These are phyloP conservation scores for Alloplasta piceator DNA, from an alignment of 2,888 invertebrate species.

Conservation along the genomic window DNA sequence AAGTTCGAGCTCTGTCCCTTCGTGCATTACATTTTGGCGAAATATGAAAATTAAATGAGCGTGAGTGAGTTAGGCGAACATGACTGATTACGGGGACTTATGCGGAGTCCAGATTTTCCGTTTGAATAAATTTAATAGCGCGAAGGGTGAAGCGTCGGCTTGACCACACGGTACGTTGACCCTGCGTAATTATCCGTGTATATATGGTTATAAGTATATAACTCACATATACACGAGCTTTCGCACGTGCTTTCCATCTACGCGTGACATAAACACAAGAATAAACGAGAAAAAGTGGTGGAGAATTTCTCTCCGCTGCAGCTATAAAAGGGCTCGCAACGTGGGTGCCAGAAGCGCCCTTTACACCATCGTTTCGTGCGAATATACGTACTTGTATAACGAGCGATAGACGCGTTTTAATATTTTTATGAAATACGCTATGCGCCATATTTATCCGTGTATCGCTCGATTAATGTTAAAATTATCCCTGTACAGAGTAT, in stretches of 20 bases:
- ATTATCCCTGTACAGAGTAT: too few relatives aligned
- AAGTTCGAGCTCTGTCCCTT: too few relatives aligned
- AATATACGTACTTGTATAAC: slow-evolving; percentile 17
- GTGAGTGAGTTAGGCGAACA: slow-evolving; percentile 34
- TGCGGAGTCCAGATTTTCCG: slow-evolving; percentile 58
- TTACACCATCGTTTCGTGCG: slow-evolving; percentile 41
- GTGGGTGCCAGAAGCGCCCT: slow-evolving; percentile 53
- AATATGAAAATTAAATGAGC: slow-evolving; percentile 2
- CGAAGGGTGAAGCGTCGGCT: slow-evolving; percentile 54
- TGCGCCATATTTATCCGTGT: too few relatives aligned
- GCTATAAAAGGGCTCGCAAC: slow-evolving; percentile 64
- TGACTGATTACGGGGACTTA: slow-evolving; percentile 27
- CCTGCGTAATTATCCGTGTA: slow-evolving; percentile 49
- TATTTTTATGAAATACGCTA: slow-evolving; percentile 30
- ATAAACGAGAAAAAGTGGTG: background rate
- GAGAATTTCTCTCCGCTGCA: slow-evolving; percentile 29
- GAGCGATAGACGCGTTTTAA: background rate
- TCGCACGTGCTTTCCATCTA: slow-evolving; percentile 40
- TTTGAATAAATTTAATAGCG: slow-evolving; percentile 65
- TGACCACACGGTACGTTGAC: slow-evolving; percentile 54
- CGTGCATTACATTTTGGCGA: background rate
- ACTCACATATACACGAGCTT: slow-evolving; percentile 5
- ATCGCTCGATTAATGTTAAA: too few relatives aligned
- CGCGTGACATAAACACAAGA: slow-evolving; percentile 5
- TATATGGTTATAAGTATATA: slow-evolving; percentile 7